Evolutionary conservation across 2,797 vertebrate genomes (phyloP).

Genomic region (Ambastaia sidthimunki): DNA sequence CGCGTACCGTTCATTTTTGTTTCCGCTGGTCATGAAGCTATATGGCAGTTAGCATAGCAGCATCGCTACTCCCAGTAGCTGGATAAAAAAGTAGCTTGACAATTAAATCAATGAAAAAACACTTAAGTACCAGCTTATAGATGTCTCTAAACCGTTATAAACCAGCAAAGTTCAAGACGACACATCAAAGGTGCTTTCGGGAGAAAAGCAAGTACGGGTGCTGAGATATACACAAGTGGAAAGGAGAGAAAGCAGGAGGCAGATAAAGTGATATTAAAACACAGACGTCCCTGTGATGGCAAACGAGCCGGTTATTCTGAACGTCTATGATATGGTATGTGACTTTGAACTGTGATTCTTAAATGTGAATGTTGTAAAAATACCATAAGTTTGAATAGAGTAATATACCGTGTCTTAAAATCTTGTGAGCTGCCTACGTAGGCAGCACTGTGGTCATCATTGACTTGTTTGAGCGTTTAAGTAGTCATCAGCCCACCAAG

Average conservation of each 20-base stretch:
- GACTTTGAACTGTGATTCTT: neutral
- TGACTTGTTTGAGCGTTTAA: neutral
- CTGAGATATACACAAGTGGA: slow-evolving; percentile 5
- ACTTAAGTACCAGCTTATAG: slow-evolving; percentile 7
- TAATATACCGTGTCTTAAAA: neutral
- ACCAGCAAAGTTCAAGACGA: slow-evolving; percentile 12
- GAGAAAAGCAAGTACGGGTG: neutral
- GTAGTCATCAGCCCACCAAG: neutral
- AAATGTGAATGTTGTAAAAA: neutral
- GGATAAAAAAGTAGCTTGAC: slow-evolving; percentile 32
- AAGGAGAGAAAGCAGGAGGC: slow-evolving; percentile 5
- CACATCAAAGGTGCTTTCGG: slow-evolving; percentile 18
- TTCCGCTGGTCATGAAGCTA: slow-evolving; percentile 48
- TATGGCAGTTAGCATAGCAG: slow-evolving; percentile 47
- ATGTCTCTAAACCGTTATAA: slow-evolving; percentile 28
- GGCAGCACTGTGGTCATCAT: neutral
- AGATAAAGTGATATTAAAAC: slow-evolving; percentile 60
- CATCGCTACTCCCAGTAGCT: slow-evolving; percentile 34
- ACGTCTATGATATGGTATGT: slow-evolving; percentile 98
- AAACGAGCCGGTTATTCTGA: slow-evolving; percentile 96
- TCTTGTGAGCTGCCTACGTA: neutral
- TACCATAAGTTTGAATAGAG: neutral
- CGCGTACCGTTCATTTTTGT: slow-evolving; percentile 32
- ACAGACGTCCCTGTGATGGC: slow-evolving; percentile 80
- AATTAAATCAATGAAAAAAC: slow-evolving; percentile 11